Base-by-base conservation (phyloP, 2,888 invertebrate species). In the Himalopsyche tibetana region DNA sequence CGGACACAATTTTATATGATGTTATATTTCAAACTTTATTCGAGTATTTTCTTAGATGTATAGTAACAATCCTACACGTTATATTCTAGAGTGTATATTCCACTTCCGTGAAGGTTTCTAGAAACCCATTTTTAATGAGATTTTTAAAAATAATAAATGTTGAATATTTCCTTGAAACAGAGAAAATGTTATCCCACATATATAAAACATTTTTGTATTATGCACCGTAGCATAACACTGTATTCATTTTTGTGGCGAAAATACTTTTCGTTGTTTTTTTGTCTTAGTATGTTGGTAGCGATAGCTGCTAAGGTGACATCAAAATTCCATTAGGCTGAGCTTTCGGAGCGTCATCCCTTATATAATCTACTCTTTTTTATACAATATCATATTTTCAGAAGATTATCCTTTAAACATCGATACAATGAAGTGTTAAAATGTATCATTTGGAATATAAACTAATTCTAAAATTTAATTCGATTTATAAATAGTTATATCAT, bases 321-420 rank as follows among this genome's bases (percentile, higher is more conserved):
- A 74, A 74, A 74, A 74, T 74, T 19, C 74, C 74, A 74, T 74
- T 74, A 74, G 74, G 38, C 74, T 74, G 74, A 38, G 12, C 74
- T 74, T 74, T 74, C 8, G 74, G 38, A 74, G 36, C 38, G 74
- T 74, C 74, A 74, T 74, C 74, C 74, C 15, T 15, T 15, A 5
- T 74, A 28, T 38, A 74, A 74, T 74, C 74, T 74, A 12, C 74
- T 4, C 28, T 74, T 3, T 15, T 38, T 69, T 69, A 19, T 56
- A 56, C 28, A 36, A n/a, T n/a, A 69, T 19, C 38, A 15, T 38
- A 12, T 36, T 36, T 28, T 28, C 28, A 28, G 38, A 11, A 74
- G 28, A 36, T 36, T 12, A 74, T 74, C 74, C 63, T 28, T 28
- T 2, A 9, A 38, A 12, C 12, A 12, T 36, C 1, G 5, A 63